Evolutionary conservation across 2,113 vertebrate species (phyloP), one percentile per base, ranked within the genome.

Genomic region (Forbesichthys papilliferus): DNA sequence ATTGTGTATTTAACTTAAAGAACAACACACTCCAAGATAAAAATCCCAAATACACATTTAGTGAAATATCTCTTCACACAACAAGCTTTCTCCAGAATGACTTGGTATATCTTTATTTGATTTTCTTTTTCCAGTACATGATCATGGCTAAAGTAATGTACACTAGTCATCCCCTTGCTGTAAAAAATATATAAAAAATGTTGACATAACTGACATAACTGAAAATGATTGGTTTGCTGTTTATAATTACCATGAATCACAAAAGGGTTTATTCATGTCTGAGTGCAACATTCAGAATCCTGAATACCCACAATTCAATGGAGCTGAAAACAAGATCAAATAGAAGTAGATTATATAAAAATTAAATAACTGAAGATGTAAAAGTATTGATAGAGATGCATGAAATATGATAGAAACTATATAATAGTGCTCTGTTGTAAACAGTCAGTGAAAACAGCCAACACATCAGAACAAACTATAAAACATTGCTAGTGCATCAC

Each of bases 401-500:
- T 56, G n/a, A 61, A 66, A 70, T 63, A 53, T 33, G 34, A 59
- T 27, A 48, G 69, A 81, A 69, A 64, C 27, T 27, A 27, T 49
- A 48, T 48, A 5, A 62, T 49, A 80, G 63, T 14, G 57, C 69
- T 27, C 47, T 52, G 59, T 63, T 47, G 62, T 34, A 56, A 49
- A 64, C 60, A 61, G 56, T 46, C 54, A 49, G 65, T 62, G 53
- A 61, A 75, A 27, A 27, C 27, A 3, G 27, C 73, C 74, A 78
- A 81, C 62, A 64, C 64, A 58, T 42, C 48, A 63, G 68, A 83
- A 74, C 74, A 78, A 81, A 80, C 69, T 70, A 72, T 33, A 34
- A 58, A 69, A 66, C 73, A 84, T 70, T 87, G 69, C 72, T 18
- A 57, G 52, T 63, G 69, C 66, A 75, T 79, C 78, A 77, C 66